phyloP scores from a whole-genome alignment of 2,113 vertebrate genomes.

The Psittacus erithacus region DNA sequence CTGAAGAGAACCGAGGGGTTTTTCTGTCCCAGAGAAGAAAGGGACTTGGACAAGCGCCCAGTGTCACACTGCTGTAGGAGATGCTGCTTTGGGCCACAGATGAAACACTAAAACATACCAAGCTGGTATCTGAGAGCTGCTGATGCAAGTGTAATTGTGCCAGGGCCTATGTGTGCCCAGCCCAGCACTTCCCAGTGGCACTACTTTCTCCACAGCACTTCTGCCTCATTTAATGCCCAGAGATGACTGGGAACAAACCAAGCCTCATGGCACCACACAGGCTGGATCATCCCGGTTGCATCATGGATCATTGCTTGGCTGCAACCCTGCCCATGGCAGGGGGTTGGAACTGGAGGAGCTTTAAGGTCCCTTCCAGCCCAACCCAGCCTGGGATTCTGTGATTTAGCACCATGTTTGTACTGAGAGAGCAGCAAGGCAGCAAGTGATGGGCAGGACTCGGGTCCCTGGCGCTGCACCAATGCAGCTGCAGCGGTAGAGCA shows the following conservation, averaged over 20 bases:
- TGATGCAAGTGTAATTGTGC: background rate
- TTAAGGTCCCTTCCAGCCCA: background rate
- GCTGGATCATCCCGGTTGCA: background rate
- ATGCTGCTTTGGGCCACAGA: background rate
- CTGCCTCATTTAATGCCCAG: background rate
- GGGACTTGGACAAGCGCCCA: background rate
- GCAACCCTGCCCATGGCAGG: background rate
- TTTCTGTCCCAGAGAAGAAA: background rate
- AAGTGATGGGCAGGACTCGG: background rate
- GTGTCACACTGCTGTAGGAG: background rate
- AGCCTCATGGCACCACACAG: rapidly evolving
- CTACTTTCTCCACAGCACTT: background rate
- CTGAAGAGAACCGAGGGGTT: background rate
- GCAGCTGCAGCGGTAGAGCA: background rate
- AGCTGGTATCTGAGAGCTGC: background rate
- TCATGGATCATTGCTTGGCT: background rate
- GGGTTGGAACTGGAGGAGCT: background rate
- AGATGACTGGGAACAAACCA: background rate
- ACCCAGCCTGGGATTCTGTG: background rate
- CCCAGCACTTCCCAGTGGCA: background rate
- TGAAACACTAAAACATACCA: background rate
- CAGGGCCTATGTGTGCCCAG: background rate
- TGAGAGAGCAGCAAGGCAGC: background rate
- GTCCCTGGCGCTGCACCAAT: background rate
- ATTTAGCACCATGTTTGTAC: rapidly evolving